Evolutionary conservation across 2,888 invertebrate genomes (phyloP).

Genomic region (Mylabris sibirica): DNA sequence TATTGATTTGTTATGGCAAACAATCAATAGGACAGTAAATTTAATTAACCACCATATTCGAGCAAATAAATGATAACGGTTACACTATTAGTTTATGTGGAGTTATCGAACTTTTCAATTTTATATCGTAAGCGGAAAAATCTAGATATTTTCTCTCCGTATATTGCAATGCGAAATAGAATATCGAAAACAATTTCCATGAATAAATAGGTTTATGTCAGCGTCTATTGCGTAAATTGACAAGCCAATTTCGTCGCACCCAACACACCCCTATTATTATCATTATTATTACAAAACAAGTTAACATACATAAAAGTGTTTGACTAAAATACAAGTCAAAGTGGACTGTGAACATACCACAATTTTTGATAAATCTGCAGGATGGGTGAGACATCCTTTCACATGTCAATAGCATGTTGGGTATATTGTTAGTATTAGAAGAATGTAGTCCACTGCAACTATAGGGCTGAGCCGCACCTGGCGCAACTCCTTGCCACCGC

Average conservation of each 20-base stretch:
- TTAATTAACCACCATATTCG: neutral
- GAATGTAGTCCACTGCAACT: too few species aligned
- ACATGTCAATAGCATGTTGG: too few species aligned
- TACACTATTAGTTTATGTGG: neutral
- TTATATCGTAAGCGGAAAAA: neutral
- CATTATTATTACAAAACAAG: neutral
- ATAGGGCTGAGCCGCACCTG: too few species aligned
- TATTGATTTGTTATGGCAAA: neutral
- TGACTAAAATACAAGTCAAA: too few species aligned
- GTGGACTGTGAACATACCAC: too few species aligned
- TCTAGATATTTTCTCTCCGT: too few species aligned
- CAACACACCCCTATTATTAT: neutral
- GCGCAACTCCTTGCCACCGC: too few species aligned
- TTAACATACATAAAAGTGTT: neutral
- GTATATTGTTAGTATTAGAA: too few species aligned
- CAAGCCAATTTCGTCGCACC: neutral
- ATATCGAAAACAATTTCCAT: neutral
- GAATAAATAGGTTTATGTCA: neutral
- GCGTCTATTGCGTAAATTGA: neutral
- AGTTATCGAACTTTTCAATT: neutral
- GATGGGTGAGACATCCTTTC: too few species aligned
- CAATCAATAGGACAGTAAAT: constrained; percentile 1
- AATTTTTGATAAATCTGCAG: too few species aligned
- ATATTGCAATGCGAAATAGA: neutral
- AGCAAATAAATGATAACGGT: constrained; percentile 7